Evolutionary conservation across 2,888 invertebrate genomes (phyloP), one percentile per base, ranked within the genome.

Genomic region (Eristalis arbustorum): DNA sequence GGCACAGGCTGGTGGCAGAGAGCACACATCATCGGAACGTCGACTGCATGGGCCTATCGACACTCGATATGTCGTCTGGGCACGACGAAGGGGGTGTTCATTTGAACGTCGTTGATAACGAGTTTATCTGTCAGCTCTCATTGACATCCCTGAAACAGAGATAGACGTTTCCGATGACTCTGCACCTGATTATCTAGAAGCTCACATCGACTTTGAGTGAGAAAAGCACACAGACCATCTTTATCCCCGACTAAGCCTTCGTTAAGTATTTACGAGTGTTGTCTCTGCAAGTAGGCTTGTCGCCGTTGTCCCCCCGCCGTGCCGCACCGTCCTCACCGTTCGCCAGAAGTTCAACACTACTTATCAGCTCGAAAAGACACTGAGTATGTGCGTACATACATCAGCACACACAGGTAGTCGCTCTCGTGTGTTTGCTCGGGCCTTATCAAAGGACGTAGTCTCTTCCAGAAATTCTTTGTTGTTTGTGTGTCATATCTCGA

Each of bases 391-490:
- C 25, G 1, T 25, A 25, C 3, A 34, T 25, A 25, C 3, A 34
- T 14, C 28, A 18, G 31, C 11, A 25, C 57, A 25, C 57, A 25
- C 31, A 64, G 42, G 22, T 49, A 73, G 31, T 31, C 8, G 2
- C 23, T 57, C 25, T 34, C 31, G 11, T 18, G 25, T 56, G 71
- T 74, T 74, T 80, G 62, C 57, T 40, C 31, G 40, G 18, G 23
- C 42, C 73, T 80, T 80, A 74, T 80, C 80, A 68, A 74, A 73
- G 67, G 73, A 79, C 73, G 66, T 73, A 59, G 59, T 62, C 49
- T 62, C 49, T 79, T 66, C 23, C 28, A 77, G 37, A 77, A 77
- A 69, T 10, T 31, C 8, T 31, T 8, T 31, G 31, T 31, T 31
- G 4, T 37, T 49, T 77, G 40, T 76, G 42, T 57, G 62, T 57